Base-by-base conservation (phyloP, 2,113 vertebrate species). In the Bubalus kerabau region DNA sequence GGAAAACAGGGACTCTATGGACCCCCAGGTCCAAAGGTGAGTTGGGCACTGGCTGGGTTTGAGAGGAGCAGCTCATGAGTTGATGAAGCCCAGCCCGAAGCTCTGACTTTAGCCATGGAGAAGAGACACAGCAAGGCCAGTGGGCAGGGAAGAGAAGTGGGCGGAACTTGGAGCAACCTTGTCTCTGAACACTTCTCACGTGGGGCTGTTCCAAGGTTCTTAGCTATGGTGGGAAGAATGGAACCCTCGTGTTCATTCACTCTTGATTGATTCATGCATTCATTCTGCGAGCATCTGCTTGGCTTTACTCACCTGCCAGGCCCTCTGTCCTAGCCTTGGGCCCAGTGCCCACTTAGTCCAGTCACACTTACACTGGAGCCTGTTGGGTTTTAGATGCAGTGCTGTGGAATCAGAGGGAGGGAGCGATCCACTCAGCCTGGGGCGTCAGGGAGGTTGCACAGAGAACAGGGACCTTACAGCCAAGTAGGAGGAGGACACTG, bases 11-110 rank as follows among this genome's bases (percentile, higher is more conserved):
- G 99, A 28, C 95, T 98, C 0, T 95, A 48, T 0, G 99, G 99
- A 54, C 98, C 98, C 0, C 94, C 99, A 0, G 99, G 99, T 59
- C 99, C 99, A 96, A 99, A 99, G 99, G 99, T 99, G 98, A 99
- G 98, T 74, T 81, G 19, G 28, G 50, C 19, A 46, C 12, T 48
- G 84, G 23, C 57, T 81, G 80, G 52, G 76, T 90, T 52, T 80
- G 40, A 36, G 74, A 50, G 21, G 43, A 30, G 19, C 12, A 10
- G 17, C 82, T 83, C 15, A 1, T 2, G 12, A 43, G 23, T 17
- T 28, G 67, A 14, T 89, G 11, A 50, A 89, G 40, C 91, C 64
- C 23, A 84, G 36, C 24, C 76, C 9, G 16, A 7, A 43, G 54
- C 32, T 36, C 14, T 19, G 62, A 28, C 4, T 82, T 57, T 36